Base-by-base conservation (phyloP, 1,140 invertebrate species). In the Choristoneura fumiferana region DNA sequence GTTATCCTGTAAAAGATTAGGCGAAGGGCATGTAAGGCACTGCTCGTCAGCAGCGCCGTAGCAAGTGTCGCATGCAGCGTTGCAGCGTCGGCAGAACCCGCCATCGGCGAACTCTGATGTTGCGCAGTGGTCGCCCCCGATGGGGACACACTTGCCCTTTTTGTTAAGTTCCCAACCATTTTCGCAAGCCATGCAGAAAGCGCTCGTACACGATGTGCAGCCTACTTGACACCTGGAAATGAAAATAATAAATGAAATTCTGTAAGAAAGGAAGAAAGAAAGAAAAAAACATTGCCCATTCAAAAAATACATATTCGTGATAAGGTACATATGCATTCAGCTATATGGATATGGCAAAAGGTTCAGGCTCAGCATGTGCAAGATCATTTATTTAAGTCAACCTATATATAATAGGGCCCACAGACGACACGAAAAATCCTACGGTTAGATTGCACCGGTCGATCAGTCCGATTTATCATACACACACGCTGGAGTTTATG, bases 31-130 rank as follows among this genome's bases (percentile, higher is more conserved):
- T 8, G 93, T 93, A 6, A 95, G 79, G 72, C 95, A 96, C 22
- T 92, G 91, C 22, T 91, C 85, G 29, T 94, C 92, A 0, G 92
- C 92, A 3, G 93, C 89, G 0, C 94, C 94, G 58, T 92, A 92
- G 69, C 95, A 96, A 0, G 92, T 92, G 54, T 93, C 93, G 67
- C 95, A 96, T 0, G 93, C 93, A 0, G 91, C 90, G 66, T 95
- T 93, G 65, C 94, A 96, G 0, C 90, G 81, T 36, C 92, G 92
- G 77, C 95, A 96, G 13, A 90, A 89, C n/a, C 87, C 91, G 8
- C 71, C 73, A 13, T 75, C 71, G 0, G 57, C 60, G 45, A 65
- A 89, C 85, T 89, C 89, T 90, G 93, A 90, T 43, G 87, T 84
- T 66, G 91, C 89, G 76, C 95, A 96, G 8, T 91, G 91, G 12